These are phyloP conservation scores for Drosophila athabasca DNA, from an alignment of 1,140 invertebrate genomes.

Conservation along the genomic window DNA sequence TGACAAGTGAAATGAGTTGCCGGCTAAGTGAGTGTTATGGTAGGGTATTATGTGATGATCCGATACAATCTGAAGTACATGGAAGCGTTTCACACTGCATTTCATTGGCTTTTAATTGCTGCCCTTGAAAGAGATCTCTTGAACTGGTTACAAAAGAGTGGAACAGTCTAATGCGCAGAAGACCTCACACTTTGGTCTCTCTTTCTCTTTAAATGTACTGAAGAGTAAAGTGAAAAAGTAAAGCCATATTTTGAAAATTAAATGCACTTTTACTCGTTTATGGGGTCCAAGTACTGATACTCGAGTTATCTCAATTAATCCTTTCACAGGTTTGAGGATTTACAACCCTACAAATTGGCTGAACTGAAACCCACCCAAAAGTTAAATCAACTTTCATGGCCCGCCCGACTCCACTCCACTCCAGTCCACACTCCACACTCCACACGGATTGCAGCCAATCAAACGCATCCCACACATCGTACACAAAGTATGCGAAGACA, in stretches of 20 bases:
- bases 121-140: background rate
- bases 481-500: conserved; percentile 33
- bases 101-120: background rate
- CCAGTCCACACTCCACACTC: background rate
- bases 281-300: no score
- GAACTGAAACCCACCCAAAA: background rate
- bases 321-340: background rate
- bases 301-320: no score
- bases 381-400: conserved; percentile 23
- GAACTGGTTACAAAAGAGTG: no score
- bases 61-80: background rate
- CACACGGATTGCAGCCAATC: conserved; percentile 10
- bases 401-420: background rate
- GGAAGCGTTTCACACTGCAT: background rate
- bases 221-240: no score
- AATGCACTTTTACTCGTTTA: no score
- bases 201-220: no score
- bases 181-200: no score
- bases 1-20: conserved; percentile 37
- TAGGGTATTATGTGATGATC: conserved; percentile 23
- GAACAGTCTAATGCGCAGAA: no score
- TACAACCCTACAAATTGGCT: background rate
- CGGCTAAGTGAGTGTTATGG: conserved; percentile 34
- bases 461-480: conserved; percentile 23
- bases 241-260: no score